These are phyloP conservation scores for Menidia beryllina DNA, from an alignment of 2,113 vertebrate species.

Conservation along the genomic window DNA sequence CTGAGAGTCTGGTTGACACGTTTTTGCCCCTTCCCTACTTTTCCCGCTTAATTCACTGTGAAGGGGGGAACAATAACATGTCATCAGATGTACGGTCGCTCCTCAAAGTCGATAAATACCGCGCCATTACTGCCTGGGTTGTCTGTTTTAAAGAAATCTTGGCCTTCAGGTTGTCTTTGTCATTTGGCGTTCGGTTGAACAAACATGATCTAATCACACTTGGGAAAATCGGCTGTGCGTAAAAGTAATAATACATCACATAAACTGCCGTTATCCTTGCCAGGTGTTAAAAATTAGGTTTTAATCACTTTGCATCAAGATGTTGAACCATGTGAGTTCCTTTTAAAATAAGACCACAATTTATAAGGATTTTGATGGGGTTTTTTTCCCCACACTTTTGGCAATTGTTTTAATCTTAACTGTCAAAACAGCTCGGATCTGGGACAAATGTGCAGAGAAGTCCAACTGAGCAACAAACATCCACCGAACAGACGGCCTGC, in stretches of 20 bases:
- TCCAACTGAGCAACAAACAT: not conserved
- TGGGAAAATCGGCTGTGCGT: conserved; percentile 45
- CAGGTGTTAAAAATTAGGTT: conserved; percentile 49
- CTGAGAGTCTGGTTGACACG: conserved; percentile 28
- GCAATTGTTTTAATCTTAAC: not conserved
- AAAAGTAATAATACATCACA: conserved; percentile 48
- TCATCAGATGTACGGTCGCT: conserved; percentile 13
- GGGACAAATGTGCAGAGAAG: not conserved
- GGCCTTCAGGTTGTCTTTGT: conserved; percentile 42
- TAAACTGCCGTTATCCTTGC: conserved; percentile 24
- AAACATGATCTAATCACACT: conserved; percentile 65
- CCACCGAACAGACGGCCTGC: not conserved
- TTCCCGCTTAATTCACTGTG: conserved; percentile 44
- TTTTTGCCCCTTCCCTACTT: conserved; percentile 23
- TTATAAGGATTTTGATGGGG: conserved; percentile 20
- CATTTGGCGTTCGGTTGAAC: conserved; percentile 54
- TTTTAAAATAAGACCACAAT: conserved; percentile 9
- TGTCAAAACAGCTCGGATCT: not conserved
- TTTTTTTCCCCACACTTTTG: conserved; percentile 31
- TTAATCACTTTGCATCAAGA: conserved; percentile 36
- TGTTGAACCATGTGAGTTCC: conserved; percentile 19
- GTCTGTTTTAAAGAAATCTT: conserved; percentile 34
- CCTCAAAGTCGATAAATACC: conserved; percentile 19
- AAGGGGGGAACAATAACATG: conserved; percentile 56
- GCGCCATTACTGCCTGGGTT: conserved; percentile 8